Evolutionary conservation across 1,140 invertebrate genomes (phyloP), one percentile per base, ranked within the genome.

Genomic region (Mesaphorura yosii): DNA sequence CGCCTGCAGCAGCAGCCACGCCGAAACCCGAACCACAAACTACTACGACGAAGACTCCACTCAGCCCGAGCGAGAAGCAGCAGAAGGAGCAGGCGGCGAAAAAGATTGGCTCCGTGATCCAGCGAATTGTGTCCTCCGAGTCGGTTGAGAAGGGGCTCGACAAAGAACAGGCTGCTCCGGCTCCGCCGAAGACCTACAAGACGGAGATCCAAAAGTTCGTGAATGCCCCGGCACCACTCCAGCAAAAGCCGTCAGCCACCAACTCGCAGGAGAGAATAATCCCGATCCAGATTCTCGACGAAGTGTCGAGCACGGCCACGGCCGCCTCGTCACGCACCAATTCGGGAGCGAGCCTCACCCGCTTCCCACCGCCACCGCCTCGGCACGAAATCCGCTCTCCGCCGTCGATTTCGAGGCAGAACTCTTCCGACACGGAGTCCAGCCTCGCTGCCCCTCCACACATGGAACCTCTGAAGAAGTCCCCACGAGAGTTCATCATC

Each of bases 401-500:
- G 2, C 10, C 48, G 3, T n/a, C 22, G 10, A 57, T 53, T 29
- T 59, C 60, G 0, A 71, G 70, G 1, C 73, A 73, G 46, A 80
- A 83, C 49, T 82, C 61, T 12, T 61, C 80, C 2, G 80, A 83
- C 55, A 77, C 77, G 0, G 79, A 80, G 34, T 54, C 50, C 25
- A 53, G 51, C 28, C 44, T 56, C n/a, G 52, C 53, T n/a, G 23
- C 53, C 14, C 48, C 51, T 23, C 39, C 41, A 25, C 34, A 47
- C 48, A 75, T 71, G 28, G 78, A 88, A 66, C 82, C 84, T 1
- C 88, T 88, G 59, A 80, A 83, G 63, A 90, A 90, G 70, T 86
- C 83, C 48, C 84, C 86, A 10, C 72, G 87, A 17, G 88, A 91
- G 70, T 88, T 87, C 62, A 88, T 91, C 64, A 90, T 91, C 70